A percentile compares a stretch with the other conserved stretches of the same genome.
Conservation (phyloP, 2,113 vertebrate species). For the Zingel zingel region DNA sequence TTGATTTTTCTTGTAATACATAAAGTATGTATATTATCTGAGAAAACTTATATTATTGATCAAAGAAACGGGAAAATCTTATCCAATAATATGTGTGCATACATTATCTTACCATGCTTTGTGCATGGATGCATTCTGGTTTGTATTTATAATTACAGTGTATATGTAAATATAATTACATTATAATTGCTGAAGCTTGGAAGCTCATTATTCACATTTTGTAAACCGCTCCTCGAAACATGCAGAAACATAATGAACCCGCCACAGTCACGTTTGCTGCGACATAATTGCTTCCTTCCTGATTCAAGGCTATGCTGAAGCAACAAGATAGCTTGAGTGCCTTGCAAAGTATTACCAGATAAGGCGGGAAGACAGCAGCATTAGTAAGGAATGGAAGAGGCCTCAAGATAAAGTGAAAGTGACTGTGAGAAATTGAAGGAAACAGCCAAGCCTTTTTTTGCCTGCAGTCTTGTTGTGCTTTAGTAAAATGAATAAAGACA, state of each 20-base stretch:
- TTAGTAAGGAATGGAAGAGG: constrained; percentile 27
- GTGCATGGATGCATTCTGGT: background rate
- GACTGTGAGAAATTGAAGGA: constrained; percentile 45
- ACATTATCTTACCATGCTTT: background rate
- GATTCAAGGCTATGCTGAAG: constrained; percentile 32
- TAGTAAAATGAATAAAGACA: background rate
- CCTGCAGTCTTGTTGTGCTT: constrained; percentile 3
- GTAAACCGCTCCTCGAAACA: constrained; percentile 28
- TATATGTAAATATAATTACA: background rate
- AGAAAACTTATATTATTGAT: constrained; percentile 2
- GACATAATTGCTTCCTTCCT: constrained; percentile 42
- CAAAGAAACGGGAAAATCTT: background rate
- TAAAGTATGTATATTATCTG: constrained; percentile 16
- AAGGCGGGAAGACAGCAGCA: constrained; percentile 57
- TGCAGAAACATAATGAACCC: constrained; percentile 40
- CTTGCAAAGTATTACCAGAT: constrained; percentile 46
- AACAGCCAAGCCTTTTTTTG: constrained; percentile 1
- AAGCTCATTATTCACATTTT: constrained; percentile 22
- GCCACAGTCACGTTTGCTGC: background rate
- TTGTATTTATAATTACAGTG: background rate
- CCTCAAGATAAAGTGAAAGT: constrained; percentile 45
- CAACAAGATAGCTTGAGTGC: constrained; percentile 30
- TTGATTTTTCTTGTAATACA: constrained; percentile 22
- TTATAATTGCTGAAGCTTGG: constrained; percentile 16
- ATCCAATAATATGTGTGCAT: background rate